phyloP scores from a whole-genome alignment of 2,888 invertebrate species.

The Spatulosminthurus flaviceps region DNA sequence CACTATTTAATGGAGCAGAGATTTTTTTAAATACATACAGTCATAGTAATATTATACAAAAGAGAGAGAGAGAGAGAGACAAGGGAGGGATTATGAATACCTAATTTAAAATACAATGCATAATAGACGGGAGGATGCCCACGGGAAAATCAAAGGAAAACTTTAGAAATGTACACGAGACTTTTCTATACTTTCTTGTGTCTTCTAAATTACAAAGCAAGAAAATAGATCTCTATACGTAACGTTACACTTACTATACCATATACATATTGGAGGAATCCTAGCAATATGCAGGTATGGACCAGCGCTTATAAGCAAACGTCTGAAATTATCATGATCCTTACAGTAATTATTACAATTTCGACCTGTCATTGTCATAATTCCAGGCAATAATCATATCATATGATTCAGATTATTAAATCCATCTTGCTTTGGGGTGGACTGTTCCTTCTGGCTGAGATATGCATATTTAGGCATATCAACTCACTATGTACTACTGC shows the following conservation, averaged over 20 bases:
- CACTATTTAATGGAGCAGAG: neutral
- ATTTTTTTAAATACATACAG: too few relatives aligned
- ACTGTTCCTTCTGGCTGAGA: neutral
- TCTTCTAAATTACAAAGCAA: too few relatives aligned
- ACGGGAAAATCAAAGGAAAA: neutral
- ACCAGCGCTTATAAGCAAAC: too few relatives aligned
- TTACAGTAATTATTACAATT: too few relatives aligned
- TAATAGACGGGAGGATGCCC: slow-evolving; percentile 14
- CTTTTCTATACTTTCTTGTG: too few relatives aligned
- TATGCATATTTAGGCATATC: neutral
- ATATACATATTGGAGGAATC: too few relatives aligned
- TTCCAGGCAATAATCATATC: neutral
- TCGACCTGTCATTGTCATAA: too few relatives aligned
- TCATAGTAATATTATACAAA: too few relatives aligned
- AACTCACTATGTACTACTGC: too few relatives aligned
- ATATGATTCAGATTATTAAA: neutral
- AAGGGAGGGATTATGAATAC: slow-evolving; percentile 4
- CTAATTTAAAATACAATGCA: slow-evolving; percentile 14
- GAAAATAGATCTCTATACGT: too few relatives aligned
- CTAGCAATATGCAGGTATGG: too few relatives aligned
- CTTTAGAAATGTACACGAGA: slow-evolving; percentile 1
- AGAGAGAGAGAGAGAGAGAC: neutral
- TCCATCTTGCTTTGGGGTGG: neutral
- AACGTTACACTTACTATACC: too few relatives aligned
- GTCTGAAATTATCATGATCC: neutral